Evolutionary conservation across 1,140 invertebrate genomes (phyloP).

Genomic region (Elysia chlorotica): DNA sequence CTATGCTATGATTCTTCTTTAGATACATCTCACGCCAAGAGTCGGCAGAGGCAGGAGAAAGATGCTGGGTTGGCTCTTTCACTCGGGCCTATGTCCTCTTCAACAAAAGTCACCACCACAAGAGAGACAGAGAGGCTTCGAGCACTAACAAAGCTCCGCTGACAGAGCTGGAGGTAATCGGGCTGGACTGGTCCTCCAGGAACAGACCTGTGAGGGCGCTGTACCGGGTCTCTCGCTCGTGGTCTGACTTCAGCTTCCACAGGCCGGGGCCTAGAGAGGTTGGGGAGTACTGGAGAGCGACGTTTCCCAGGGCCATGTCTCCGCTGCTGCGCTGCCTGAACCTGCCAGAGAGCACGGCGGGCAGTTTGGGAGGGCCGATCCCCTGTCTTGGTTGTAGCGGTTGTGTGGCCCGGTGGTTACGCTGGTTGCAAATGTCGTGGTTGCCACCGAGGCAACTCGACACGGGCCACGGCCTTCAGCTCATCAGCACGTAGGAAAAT

Average conservation of each 20-base stretch:
- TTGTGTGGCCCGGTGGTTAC: constrained; percentile 45
- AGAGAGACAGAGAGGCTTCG: no score
- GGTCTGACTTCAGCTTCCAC: constrained; percentile 58
- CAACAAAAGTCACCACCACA: constrained; percentile 45
- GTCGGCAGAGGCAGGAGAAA: constrained; percentile 25
- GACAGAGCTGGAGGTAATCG: constrained; percentile 40
- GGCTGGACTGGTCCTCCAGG: constrained; percentile 39
- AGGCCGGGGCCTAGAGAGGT: constrained; percentile 52
- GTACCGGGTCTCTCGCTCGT: constrained; percentile 48
- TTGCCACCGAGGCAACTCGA: constrained; percentile 55
- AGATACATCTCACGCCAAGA: constrained; percentile 24
- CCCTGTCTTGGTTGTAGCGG: constrained; percentile 53
- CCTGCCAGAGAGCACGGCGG: no score
- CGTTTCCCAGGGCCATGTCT: constrained; percentile 47
- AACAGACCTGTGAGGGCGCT: constrained; percentile 34
- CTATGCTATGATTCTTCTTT: background rate
- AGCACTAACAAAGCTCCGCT: no score
- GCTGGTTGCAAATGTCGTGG: constrained; percentile 55
- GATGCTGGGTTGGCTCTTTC: constrained; percentile 45
- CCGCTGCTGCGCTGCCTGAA: constrained; percentile 50
- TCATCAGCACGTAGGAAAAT: constrained; percentile 51
- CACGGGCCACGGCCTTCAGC: constrained; percentile 60
- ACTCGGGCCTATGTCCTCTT: constrained; percentile 52
- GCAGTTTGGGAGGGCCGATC: constrained; percentile 34
- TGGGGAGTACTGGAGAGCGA: constrained; percentile 50